Conservation (phyloP, 2,113 vertebrate species). For the Mormoops blainvillei region DNA sequence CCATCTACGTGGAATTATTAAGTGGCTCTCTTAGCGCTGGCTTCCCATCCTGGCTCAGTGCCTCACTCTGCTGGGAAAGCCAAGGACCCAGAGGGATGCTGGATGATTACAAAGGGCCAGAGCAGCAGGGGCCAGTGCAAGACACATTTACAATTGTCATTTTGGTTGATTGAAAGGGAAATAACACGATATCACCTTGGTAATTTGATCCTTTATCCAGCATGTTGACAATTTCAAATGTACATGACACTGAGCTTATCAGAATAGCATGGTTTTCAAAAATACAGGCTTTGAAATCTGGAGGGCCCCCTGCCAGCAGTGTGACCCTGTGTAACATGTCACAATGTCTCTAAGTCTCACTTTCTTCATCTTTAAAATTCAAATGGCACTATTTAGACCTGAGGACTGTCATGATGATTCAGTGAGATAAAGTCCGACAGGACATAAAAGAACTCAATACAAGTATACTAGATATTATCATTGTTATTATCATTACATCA, state of each 20-base stretch:
- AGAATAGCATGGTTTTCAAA: not conserved
- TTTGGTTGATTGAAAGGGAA: constrained; percentile 34
- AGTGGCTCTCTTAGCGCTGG: not conserved
- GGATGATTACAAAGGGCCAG: not conserved
- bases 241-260: not conserved
- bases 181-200: not conserved
- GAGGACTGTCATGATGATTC: not conserved
- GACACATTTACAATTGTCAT: constrained; percentile 38
- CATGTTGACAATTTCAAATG: not conserved
- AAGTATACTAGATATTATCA: not conserved
- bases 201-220: not conserved
- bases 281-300: not conserved
- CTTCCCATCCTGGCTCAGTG: not conserved
- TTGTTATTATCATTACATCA: not conserved
- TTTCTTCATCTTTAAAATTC: constrained; percentile 7
- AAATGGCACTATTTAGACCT: not conserved
- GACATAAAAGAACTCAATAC: not conserved
- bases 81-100: not conserved
- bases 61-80: constrained; percentile 11
- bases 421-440: not conserved
- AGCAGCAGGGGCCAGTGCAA: not conserved
- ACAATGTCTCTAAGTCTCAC: not conserved
- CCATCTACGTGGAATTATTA: not conserved
- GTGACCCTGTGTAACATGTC: not conserved
- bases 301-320: not conserved